phyloP scores from a whole-genome alignment of 2,797 vertebrate species.

The Thalassophryne amazonica region DNA sequence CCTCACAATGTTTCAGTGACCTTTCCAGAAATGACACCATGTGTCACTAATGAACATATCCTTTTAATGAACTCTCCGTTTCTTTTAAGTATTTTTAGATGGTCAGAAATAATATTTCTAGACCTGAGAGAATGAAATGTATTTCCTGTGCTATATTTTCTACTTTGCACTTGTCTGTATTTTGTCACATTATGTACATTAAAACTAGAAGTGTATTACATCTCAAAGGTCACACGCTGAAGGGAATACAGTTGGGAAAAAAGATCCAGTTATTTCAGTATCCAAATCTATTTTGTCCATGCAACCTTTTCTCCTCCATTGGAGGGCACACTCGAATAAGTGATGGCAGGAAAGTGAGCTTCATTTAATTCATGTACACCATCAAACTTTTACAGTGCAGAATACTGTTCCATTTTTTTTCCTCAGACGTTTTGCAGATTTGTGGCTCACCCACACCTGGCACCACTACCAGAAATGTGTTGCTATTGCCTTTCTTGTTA shows the following conservation, averaged over 20 bases:
- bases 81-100: conserved; percentile 34
- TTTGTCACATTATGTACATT: conserved; percentile 1
- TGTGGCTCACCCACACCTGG: conserved; percentile 44
- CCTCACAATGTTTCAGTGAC: conserved; percentile 58
- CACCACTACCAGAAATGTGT: conserved; percentile 40
- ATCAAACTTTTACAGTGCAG: conserved; percentile 26
- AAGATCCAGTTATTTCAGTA: conserved; percentile 9
- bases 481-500: conserved; percentile 36
- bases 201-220: not conserved
- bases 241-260: conserved; percentile 1
- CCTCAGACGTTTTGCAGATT: conserved; percentile 32
- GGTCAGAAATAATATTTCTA: conserved; percentile 9
- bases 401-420: conserved; percentile 19
- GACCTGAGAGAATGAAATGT: not conserved
- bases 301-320: conserved; percentile 53
- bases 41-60: conserved; percentile 49
- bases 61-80: conserved; percentile 27
- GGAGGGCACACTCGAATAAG: conserved; percentile 69
- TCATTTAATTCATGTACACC: conserved; percentile 13
- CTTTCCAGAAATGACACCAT: conserved; percentile 58
- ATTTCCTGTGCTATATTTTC: conserved; percentile 3
- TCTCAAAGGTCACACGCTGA: not conserved
- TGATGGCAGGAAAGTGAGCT: conserved; percentile 20
- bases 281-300: conserved; percentile 35
- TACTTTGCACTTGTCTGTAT: not conserved